Evolutionary conservation across 2,797 vertebrate species (phyloP).

Genomic region (Enteromius argenteus): DNA sequence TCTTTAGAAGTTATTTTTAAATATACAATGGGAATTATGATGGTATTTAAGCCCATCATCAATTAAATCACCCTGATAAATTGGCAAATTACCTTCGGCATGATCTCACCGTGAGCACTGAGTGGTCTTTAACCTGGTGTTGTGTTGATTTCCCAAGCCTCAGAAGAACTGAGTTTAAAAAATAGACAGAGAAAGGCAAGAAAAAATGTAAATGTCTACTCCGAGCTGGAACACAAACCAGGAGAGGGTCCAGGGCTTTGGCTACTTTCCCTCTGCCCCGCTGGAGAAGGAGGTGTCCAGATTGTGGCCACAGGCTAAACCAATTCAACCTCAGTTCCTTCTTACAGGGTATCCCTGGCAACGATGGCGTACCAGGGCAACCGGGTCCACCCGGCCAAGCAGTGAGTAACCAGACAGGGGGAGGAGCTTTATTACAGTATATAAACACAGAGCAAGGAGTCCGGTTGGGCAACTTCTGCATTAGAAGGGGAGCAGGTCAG

Average conservation of each 20-base stretch:
- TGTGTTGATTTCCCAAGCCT: conserved; percentile 64
- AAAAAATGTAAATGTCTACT: conserved; percentile 57
- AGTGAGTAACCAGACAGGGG: conserved; percentile 85
- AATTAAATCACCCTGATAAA: neutral
- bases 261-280: conserved; percentile 63
- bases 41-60: neutral
- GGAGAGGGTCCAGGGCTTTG: conserved; percentile 63
- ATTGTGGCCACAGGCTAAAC: conserved; percentile 66
- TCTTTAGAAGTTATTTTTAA: neutral
- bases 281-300: conserved; percentile 76
- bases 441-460: conserved; percentile 51
- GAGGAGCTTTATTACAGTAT: conserved; percentile 62
- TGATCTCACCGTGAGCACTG: conserved; percentile 61
- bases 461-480: conserved; percentile 55
- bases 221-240: conserved; percentile 61
- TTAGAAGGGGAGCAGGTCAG: conserved; percentile 52
- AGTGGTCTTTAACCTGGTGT: conserved; percentile 69
- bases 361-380: conserved; percentile 90
- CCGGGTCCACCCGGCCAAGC: conserved; percentile 84
- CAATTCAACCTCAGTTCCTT: conserved; percentile 85
- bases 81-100: neutral
- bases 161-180: conserved; percentile 51
- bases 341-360: conserved; percentile 93
- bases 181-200: conserved; percentile 46
- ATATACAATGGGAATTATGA: neutral